phyloP scores from a whole-genome alignment of 2,888 invertebrate genomes.

The Bruchidius siliquastri region DNA sequence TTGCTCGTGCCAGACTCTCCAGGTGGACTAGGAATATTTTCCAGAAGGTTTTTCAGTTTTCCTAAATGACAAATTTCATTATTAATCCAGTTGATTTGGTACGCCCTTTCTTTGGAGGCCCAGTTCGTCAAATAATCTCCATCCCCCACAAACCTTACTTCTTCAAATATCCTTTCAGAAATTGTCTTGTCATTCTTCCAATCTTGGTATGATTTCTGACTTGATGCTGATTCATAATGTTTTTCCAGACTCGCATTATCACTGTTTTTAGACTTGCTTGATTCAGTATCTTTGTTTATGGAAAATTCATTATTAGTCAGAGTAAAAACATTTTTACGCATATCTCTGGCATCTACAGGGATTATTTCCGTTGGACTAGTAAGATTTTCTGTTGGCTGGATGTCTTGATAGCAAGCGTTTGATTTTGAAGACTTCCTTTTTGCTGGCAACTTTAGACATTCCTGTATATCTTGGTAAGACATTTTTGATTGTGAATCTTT shows the following conservation, averaged over 20 bases:
- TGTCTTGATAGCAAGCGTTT: neutral
- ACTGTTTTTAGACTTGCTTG: neutral
- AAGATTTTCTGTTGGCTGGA: conserved; percentile 7
- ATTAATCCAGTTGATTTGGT: conserved; percentile 55
- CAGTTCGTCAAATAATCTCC: conserved; percentile 38
- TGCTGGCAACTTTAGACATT: neutral
- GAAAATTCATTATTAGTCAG: conserved; percentile 17
- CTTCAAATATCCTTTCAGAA: conserved; percentile 48
- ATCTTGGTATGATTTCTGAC: conserved; percentile 3
- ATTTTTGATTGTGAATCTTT: conserved; percentile 14
- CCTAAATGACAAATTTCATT: conserved; percentile 55
- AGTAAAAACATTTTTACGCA: conserved; percentile 16
- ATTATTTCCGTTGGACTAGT: conserved; percentile 12
- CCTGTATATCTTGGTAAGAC: neutral
- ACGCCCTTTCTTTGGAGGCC: conserved; percentile 51
- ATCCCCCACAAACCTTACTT: conserved; percentile 16
- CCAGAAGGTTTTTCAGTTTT: conserved; percentile 49
- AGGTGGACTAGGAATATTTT: conserved; percentile 20
- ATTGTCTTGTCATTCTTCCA: conserved; percentile 50
- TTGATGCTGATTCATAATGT: conserved; percentile 8
- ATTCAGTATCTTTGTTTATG: conserved; percentile 1
- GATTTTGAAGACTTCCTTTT: neutral
- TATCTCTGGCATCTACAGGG: conserved; percentile 9
- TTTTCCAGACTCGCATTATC: conserved; percentile 13
- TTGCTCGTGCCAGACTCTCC: neutral